A percentile compares a stretch with the other conserved stretches of the same genome.
phyloP scores from a whole-genome alignment of 2,113 vertebrate species.

The Pachypanchax playfairii region DNA sequence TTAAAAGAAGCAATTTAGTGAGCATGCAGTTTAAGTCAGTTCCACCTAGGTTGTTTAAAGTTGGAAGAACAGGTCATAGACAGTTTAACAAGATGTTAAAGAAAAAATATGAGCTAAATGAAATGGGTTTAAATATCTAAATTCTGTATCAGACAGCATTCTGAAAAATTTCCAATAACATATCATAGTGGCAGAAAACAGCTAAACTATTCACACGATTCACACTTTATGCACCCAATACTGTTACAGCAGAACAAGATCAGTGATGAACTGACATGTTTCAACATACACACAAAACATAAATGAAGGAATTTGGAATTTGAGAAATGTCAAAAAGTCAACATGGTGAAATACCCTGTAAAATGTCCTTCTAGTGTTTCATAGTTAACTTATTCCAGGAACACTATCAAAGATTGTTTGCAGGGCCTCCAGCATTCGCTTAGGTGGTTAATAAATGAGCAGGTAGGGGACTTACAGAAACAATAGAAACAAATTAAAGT shows the following conservation, averaged over 20 bases:
- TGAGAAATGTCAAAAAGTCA: slow-evolving; percentile 65
- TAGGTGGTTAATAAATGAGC: slow-evolving; percentile 32
- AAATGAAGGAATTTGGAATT: slow-evolving; percentile 62
- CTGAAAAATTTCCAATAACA: background rate
- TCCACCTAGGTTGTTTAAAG: slow-evolving; percentile 53
- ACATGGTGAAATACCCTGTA: slow-evolving; percentile 44
- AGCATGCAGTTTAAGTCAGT: slow-evolving; percentile 32
- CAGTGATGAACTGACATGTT: slow-evolving; percentile 48
- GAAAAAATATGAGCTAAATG: slow-evolving; percentile 9
- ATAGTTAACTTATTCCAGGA: slow-evolving; percentile 65
- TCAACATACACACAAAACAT: slow-evolving; percentile 52
- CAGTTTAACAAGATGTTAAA: slow-evolving; percentile 5
- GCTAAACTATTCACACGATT: background rate
- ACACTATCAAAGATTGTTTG: slow-evolving; percentile 30
- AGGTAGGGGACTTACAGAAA: slow-evolving; percentile 15
- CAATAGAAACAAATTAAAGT: slow-evolving; percentile 26
- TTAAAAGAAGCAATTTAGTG: slow-evolving; percentile 62
- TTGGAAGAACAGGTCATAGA: slow-evolving; percentile 31
- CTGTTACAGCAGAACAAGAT: slow-evolving; percentile 39
- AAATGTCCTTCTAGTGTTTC: slow-evolving; percentile 53
- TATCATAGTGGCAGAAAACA: background rate
- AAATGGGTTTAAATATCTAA: background rate
- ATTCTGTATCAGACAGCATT: background rate
- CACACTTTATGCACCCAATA: slow-evolving; percentile 12
- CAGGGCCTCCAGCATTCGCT: slow-evolving; percentile 7